Evolutionary conservation across 2,888 invertebrate genomes (phyloP).

Genomic region (Xanthorhoe spadicearia): DNA sequence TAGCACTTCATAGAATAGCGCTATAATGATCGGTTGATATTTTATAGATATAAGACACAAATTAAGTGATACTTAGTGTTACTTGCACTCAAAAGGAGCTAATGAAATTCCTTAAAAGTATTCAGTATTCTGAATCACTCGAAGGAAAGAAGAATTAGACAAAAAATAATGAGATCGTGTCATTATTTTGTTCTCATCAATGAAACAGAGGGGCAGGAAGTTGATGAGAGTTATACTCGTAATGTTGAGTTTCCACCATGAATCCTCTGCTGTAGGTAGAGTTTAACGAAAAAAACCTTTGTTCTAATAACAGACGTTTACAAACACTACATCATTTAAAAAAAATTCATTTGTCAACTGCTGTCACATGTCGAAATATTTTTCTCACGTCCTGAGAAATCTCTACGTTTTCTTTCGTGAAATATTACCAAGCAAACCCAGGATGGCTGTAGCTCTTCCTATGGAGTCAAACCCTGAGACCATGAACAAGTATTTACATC

Average conservation of each 20-base stretch:
- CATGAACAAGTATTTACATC: slow-evolving; percentile 88
- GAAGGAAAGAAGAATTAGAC: too few relatives aligned
- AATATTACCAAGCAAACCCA: slow-evolving; percentile 23
- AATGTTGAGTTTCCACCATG: not conserved
- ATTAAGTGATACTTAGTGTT: not conserved
- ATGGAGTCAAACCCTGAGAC: slow-evolving; percentile 86
- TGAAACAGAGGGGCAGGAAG: too few relatives aligned
- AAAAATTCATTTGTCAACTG: slow-evolving; percentile 16
- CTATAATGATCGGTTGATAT: slow-evolving; percentile 5
- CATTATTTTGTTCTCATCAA: too few relatives aligned
- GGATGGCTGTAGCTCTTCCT: slow-evolving; percentile 65
- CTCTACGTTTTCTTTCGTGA: slow-evolving; percentile 26
- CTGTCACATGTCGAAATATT: slow-evolving; percentile 30
- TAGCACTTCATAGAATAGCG: slow-evolving; percentile 21
- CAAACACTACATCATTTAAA: slow-evolving; percentile 9
- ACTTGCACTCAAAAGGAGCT: too few relatives aligned
- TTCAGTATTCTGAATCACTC: too few relatives aligned
- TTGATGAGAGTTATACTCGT: too few relatives aligned
- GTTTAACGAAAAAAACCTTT: not conserved
- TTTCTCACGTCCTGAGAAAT: slow-evolving; percentile 24
- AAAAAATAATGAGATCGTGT: too few relatives aligned
- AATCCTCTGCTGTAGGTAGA: not conserved
- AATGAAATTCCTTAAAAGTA: too few relatives aligned
- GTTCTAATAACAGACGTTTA: not conserved
- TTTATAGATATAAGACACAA: slow-evolving; percentile 4